phyloP scores from a whole-genome alignment of 2,888 invertebrate species.

The Acrocera orbiculus region DNA sequence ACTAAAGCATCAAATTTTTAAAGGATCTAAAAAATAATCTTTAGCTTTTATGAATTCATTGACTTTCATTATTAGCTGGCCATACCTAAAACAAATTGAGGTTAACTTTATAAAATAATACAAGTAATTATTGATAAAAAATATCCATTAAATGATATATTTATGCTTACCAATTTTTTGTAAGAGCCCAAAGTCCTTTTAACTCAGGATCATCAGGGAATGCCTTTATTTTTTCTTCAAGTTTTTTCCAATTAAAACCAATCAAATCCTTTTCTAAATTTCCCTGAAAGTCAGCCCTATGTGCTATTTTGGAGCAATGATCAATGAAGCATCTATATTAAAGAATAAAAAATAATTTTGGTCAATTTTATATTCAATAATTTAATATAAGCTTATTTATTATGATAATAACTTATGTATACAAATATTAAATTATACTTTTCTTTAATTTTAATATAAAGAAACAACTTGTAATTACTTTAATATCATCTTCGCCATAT shows the following conservation, averaged over 20 bases:
- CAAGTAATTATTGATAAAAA: background rate
- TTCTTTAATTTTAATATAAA: background rate
- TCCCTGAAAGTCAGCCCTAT: conserved; percentile 54
- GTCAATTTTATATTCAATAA: no score
- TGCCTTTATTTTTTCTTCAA: conserved; percentile 38
- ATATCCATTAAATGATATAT: background rate
- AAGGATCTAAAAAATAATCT: conserved; percentile 43
- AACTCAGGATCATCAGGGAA: conserved; percentile 43
- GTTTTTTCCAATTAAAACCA: conserved; percentile 69
- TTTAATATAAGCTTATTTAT: background rate
- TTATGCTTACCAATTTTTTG: conserved; percentile 64
- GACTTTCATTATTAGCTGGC: conserved; percentile 39
- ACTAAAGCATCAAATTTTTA: no score
- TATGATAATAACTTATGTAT: background rate
- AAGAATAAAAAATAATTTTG: background rate
- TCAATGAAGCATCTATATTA: conserved; percentile 54
- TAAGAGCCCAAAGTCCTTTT: conserved; percentile 53
- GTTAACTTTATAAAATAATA: background rate
- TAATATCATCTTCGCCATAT: conserved; percentile 52
- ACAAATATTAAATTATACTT: background rate
- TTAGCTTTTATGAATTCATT: conserved; percentile 44
- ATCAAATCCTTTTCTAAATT: conserved; percentile 55
- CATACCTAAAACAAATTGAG: conserved; percentile 23
- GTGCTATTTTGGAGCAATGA: conserved; percentile 80
- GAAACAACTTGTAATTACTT: conserved; percentile 36